phyloP scores from a whole-genome alignment of 2,888 invertebrate species.

The Trileptium ribeirensis region DNA sequence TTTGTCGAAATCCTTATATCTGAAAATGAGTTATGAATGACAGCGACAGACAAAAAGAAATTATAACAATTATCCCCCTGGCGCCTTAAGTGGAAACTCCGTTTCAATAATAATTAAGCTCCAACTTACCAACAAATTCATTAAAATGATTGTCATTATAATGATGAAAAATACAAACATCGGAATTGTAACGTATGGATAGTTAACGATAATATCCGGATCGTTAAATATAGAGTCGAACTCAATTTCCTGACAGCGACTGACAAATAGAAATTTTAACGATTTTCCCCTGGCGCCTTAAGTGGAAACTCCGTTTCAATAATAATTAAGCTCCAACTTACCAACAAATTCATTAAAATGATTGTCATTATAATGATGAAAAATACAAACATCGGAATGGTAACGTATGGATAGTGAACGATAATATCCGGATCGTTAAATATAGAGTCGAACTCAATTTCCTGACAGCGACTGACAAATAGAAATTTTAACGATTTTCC shows the following conservation, averaged over 20 bases:
- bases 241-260: no score
- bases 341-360: conserved; percentile 53
- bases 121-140: conserved; percentile 52
- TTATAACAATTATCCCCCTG: no score
- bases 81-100: no score
- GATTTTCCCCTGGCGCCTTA: no score
- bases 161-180: conserved; percentile 52
- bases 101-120: background rate
- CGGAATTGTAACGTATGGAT: conserved; percentile 50
- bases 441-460: conserved; percentile 35
- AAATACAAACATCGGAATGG: conserved; percentile 53
- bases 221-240: conserved; percentile 43
- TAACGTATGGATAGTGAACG: conserved; percentile 44
- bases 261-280: no score
- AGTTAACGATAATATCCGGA: conserved; percentile 31
- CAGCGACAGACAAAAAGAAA: no score
- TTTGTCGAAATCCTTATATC: no score
- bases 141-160: conserved; percentile 52
- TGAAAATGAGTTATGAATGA: no score
- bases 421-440: conserved; percentile 38
- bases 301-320: no score
- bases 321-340: conserved; percentile 40
- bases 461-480: no score
- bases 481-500: no score
- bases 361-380: conserved; percentile 52